A percentile compares a stretch with the other conserved stretches of the same genome.
These are phyloP conservation scores for Mustelus asterias DNA, from an alignment of 2,113 vertebrate genomes.

Conservation along the genomic window DNA sequence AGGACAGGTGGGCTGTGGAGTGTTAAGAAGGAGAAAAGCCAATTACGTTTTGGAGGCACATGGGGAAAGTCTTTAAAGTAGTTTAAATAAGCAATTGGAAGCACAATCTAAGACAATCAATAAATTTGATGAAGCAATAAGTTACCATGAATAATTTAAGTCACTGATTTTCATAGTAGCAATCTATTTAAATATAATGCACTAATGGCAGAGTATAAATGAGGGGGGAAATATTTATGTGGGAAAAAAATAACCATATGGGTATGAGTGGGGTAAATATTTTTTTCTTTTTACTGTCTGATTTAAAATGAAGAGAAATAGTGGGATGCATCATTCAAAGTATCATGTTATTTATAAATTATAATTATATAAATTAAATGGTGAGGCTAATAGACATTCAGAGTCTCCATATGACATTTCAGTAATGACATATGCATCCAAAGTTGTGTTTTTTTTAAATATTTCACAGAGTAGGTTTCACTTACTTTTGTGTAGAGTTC, in stretches of 20 bases:
- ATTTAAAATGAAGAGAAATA: neutral
- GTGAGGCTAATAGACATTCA: neutral
- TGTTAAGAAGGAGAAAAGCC: neutral
- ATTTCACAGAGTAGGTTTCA: neutral
- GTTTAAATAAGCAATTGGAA: neutral
- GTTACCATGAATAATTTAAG: neutral
- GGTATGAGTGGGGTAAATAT: neutral
- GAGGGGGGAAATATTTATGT: neutral
- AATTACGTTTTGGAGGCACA: neutral
- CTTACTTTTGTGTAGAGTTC: neutral
- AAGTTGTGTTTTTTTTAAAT: neutral
- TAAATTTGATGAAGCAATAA: neutral
- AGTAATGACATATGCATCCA: neutral
- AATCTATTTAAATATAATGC: neutral
- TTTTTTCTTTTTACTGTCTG: neutral
- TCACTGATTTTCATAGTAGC: neutral
- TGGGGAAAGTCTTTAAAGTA: neutral
- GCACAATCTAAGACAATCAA: neutral
- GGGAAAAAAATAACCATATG: neutral
- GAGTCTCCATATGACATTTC: neutral
- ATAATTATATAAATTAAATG: neutral
- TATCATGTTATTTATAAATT: neutral
- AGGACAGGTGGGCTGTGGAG: neutral
- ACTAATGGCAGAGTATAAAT: neutral
- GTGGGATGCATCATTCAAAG: too few relatives aligned